Evolutionary conservation across 2,113 vertebrate genomes (phyloP), one percentile per base, ranked within the genome.

Genomic region (Danionella cerebrum): DNA sequence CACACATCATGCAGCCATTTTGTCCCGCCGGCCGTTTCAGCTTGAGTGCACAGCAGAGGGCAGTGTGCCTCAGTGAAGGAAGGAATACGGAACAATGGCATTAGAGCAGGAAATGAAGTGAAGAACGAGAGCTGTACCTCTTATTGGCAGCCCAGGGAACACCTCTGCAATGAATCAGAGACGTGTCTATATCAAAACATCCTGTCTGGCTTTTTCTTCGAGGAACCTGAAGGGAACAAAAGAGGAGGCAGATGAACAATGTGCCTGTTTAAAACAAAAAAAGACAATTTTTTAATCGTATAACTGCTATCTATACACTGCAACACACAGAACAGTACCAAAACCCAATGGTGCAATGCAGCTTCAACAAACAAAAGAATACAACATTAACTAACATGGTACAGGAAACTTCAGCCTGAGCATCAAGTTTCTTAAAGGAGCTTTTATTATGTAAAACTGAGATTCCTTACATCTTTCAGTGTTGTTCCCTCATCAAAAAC

Each of bases 101-200:
- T 13, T 45, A 48, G 22, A 55, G 29, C 38, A 44, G 48, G 71
- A 75, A 70, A 66, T 50, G 42, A 38, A 31, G 57, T 18, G 27
- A 54, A 55, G 60, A 62, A 29, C 64, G 70, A 51, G 51, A 59
- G 18, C 39, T 66, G 53, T 88, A 96, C 96, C 95, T 95, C 90
- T 86, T 94, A 79, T 89, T 89, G 82, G 91, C 85, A 44, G 85
- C 77, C 88, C 88, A 89, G 6, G 86, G 85, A 66, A 95, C 84
- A 81, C 84, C 90, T 85, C 93, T 98, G 83, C 90, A 86, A 66
- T 86, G 89, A 53, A 90, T 76, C 78, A 98, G 81, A 24, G 95
- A 92, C 18, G 91, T 85, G 87, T 98, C 94, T 79, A 98, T 86
- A 89, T 98, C 92, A 91, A 99, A 98, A 85, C 89, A 98, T 72